Percentiles rank a stretch among this genome's conserved stretches.
phyloP scores from a whole-genome alignment of 1,140 invertebrate genomes.

The Macrostomum lignano region DNA sequence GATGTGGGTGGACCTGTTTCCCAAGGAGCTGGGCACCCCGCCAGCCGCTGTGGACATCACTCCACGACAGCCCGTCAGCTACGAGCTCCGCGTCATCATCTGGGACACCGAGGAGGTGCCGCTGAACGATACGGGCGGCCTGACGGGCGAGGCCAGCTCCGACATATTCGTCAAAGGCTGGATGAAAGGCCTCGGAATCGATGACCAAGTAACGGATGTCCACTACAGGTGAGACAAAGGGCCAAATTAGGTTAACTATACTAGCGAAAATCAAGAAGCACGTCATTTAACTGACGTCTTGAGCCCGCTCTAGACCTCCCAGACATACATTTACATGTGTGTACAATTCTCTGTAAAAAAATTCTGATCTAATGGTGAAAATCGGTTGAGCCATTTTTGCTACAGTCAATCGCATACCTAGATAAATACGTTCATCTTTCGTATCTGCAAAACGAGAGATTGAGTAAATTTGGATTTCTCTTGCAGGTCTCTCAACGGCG shows the following conservation, averaged over 20 bases:
- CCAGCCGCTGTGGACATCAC: conserved; percentile 49
- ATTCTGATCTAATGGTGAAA: not conserved
- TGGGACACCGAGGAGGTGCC: conserved; percentile 76
- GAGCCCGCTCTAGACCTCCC: too few relatives aligned
- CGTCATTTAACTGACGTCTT: too few relatives aligned
- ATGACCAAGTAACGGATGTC: conserved; percentile 57
- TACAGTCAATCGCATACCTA: not conserved
- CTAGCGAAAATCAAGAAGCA: not conserved
- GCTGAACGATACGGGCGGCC: conserved; percentile 60
- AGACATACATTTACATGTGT: too few relatives aligned
- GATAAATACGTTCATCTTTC: too few relatives aligned
- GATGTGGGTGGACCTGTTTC: conserved; percentile 80
- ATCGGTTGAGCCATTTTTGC: not conserved
- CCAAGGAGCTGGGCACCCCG: conserved; percentile 58
- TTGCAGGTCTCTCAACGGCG: conserved; percentile 57
- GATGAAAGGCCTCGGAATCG: conserved; percentile 49
- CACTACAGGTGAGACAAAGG: conserved; percentile 33
- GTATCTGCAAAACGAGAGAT: too few relatives aligned
- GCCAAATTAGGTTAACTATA: not conserved
- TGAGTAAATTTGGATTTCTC: too few relatives aligned
- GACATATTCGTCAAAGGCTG: conserved; percentile 78
- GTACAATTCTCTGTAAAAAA: not conserved
- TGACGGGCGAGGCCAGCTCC: conserved; percentile 69
- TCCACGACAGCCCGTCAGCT: conserved; percentile 52
- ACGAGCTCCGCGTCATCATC: conserved; percentile 55